These are phyloP conservation scores for Odontomachus brunneus DNA, from an alignment of 1,140 invertebrate species.

Conservation along the genomic window DNA sequence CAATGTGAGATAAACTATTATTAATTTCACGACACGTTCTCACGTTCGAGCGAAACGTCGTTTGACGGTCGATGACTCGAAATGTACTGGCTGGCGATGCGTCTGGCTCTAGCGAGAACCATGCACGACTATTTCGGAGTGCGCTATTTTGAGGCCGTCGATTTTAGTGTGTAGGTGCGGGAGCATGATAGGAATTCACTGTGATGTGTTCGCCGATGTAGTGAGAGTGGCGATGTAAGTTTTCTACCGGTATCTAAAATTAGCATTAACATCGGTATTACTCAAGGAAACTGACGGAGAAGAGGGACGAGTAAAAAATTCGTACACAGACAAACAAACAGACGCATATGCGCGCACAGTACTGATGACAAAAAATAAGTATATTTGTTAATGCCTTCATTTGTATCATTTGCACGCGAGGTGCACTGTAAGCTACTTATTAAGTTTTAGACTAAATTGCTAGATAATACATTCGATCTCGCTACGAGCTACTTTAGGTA, in stretches of 20 bases:
- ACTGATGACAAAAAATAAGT: slow-evolving; percentile 7
- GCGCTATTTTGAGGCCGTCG: slow-evolving; percentile 75
- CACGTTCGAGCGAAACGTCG: slow-evolving; percentile 4
- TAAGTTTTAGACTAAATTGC: slow-evolving; percentile 17
- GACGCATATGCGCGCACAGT: neutral
- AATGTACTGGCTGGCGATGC: slow-evolving; percentile 50
- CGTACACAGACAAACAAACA: neutral
- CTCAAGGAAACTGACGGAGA: neutral
- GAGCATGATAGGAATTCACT: neutral
- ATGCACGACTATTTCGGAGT: slow-evolving; percentile 74
- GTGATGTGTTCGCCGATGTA: neutral
- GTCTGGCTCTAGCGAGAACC: slow-evolving; percentile 58
- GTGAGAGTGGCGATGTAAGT: neutral
- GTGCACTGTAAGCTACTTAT: slow-evolving; percentile 38
- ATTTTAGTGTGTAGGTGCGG: neutral
- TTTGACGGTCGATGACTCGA: slow-evolving; percentile 49
- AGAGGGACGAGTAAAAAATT: neutral
- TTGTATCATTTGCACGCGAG: slow-evolving; percentile 6
- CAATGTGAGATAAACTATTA: slow-evolving; percentile 2
- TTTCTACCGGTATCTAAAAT: neutral
- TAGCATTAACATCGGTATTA: neutral
- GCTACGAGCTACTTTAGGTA: slow-evolving; percentile 72
- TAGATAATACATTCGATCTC: slow-evolving; percentile 22
- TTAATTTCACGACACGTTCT: slow-evolving; percentile 18
- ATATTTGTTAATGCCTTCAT: slow-evolving; percentile 52